Evolutionary conservation across 1,140 invertebrate species (phyloP).

Genomic region (Trichogramma pretiosum): DNA sequence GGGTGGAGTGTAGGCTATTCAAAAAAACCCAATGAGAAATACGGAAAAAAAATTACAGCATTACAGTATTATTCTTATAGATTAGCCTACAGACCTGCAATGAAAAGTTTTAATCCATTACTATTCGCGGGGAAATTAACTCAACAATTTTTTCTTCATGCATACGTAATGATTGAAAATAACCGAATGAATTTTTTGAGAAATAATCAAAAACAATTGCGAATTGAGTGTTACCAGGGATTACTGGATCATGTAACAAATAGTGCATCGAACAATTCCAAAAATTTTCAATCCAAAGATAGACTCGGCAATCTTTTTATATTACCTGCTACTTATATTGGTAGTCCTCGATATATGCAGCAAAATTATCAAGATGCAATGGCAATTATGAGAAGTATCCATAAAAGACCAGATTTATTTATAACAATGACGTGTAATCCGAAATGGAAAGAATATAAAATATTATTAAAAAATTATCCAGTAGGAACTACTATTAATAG

Average conservation of each 20-base stretch:
- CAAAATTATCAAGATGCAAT: conserved; percentile 6
- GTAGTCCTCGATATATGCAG: background rate
- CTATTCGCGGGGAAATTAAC: background rate
- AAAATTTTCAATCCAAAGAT: background rate
- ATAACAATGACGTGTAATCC: no score
- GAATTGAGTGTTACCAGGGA: background rate
- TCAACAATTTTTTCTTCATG: background rate
- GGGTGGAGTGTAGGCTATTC: background rate
- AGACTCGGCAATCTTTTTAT: background rate
- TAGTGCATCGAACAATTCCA: background rate
- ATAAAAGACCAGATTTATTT: no score
- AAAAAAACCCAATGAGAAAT: background rate
- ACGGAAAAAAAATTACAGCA: background rate
- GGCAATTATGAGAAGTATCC: background rate
- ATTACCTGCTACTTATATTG: conserved; percentile 2
- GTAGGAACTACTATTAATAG: background rate
- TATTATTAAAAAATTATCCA: no score
- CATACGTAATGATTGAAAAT: background rate
- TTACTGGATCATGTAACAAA: background rate
- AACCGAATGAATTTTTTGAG: background rate
- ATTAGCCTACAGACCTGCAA: background rate
- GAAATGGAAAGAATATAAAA: no score
- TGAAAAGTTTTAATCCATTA: background rate
- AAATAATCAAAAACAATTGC: background rate
- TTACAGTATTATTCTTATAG: background rate